Conservation (phyloP, 92 coral and sea anemone species). For the Phenganax subtilis region DNA sequence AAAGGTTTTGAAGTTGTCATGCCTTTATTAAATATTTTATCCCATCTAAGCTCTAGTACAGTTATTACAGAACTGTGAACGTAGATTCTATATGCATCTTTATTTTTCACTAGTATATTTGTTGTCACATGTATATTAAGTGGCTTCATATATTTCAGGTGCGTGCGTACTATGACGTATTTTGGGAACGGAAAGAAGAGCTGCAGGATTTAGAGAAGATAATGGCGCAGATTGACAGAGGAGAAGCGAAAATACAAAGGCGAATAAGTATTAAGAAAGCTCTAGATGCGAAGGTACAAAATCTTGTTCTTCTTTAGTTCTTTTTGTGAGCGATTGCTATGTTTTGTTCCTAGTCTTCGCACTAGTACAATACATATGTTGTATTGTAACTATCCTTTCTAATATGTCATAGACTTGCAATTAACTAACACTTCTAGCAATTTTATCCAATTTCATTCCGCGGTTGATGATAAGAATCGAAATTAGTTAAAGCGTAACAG, state of each 20-base stretch:
- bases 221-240: conserved; percentile 98
- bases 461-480: too few species aligned
- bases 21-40: too few species aligned
- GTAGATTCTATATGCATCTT: not conserved
- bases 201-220: conserved; percentile 85
- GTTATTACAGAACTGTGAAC: too few species aligned
- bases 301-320: not conserved
- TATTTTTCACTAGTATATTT: not conserved
- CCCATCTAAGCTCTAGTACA: too few species aligned
- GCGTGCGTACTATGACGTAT: conserved; percentile 77
- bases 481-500: too few species aligned
- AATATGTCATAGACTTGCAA: too few species aligned
- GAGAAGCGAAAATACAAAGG: conserved; percentile 94
- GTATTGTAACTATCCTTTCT: too few species aligned
- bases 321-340: not conserved
- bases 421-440: too few species aligned
- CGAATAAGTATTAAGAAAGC: conserved; percentile 96
- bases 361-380: too few species aligned
- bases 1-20: not conserved
- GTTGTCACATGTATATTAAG: too few species aligned
- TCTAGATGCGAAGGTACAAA: conserved; percentile 89
- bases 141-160: conserved; percentile 42
- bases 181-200: conserved; percentile 97
- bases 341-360: not conserved
- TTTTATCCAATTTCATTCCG: too few species aligned